Evolutionary conservation across 2,113 vertebrate genomes (phyloP), one percentile per base, ranked within the genome.

Genomic region (Chaetops frenatus): DNA sequence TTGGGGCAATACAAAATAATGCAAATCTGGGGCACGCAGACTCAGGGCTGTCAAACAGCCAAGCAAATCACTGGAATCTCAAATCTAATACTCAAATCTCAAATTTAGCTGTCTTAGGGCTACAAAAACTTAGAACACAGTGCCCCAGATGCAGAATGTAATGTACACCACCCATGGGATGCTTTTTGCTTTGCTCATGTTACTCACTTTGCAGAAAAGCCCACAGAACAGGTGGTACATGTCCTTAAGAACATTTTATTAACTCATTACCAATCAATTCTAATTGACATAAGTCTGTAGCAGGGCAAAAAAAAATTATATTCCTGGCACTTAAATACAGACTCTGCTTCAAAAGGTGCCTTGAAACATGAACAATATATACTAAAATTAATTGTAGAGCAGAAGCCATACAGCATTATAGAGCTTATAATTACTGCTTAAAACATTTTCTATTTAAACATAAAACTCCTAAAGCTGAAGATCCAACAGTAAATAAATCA

Each of bases 221-320:
- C 51, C 25, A 31, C 0, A 51, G 35, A 76, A 20, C 0, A 35
- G 33, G 24, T 8, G 57, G 7, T 1, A 58, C 7, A 27, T 36
- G 8, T 24, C 76, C 33, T n/a, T n/a, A 33, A 40, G 4, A 67
- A 9, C 6, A 24, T 14, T 66, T 82, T 17, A 88, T 15, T 23
- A 58, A 50, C 20, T 71, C 40, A 14, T 71, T 57, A 62, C 13
- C 42, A 87, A 33, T 9, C 0, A 66, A 64, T 87, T 61, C 45
- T 48, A 72, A 73, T 4, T 57, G 31, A 77, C 24, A 6, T 2
- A 22, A 12, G 8, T 12, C 28, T 44, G 10, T 7, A 45, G 13
- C 4, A 23, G 9, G 8, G 9, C 1, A 61, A 33, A 65, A 5
- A 20, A 35, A 38, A 47, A 18, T 6, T 0, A 6, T 10, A 67